Conservation (phyloP, 2,888 invertebrate species). For the Deilephila porcellus region DNA sequence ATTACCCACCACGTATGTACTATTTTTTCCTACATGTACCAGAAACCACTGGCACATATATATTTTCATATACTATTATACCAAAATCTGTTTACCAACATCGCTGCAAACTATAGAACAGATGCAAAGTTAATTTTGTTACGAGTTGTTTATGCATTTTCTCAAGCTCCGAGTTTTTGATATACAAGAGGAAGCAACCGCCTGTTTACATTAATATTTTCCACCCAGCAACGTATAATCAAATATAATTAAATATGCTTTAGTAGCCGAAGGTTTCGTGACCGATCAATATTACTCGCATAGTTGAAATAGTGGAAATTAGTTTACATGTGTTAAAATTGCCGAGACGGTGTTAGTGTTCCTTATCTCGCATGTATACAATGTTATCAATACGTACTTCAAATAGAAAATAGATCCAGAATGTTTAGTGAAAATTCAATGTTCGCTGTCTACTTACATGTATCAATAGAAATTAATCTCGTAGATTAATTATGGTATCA, state of each 20-base stretch:
- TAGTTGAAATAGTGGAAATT: constrained; percentile 7
- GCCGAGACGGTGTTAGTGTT: constrained; percentile 37
- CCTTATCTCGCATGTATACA: constrained; percentile 28
- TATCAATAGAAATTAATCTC: constrained; percentile 32
- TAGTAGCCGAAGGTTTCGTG: constrained; percentile 9
- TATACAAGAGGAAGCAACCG: neutral
- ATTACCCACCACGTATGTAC: too few species aligned
- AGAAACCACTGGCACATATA: too few species aligned
- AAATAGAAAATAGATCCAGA: constrained; percentile 22
- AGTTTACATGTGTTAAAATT: constrained; percentile 2
- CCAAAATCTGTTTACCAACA: too few species aligned
- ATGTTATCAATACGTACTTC: constrained; percentile 10
- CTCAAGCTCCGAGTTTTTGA: neutral
- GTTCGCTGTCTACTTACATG: constrained; percentile 25
- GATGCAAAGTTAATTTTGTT: neutral
- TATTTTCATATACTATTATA: too few species aligned
- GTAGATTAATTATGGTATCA: constrained; percentile 43
- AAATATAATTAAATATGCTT: neutral
- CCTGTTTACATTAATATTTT: neutral
- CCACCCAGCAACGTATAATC: neutral
- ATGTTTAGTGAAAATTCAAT: constrained; percentile 29
- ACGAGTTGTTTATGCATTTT: neutral
- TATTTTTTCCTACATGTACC: too few species aligned
- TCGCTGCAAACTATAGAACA: too few species aligned
- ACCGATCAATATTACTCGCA: neutral